A percentile compares a stretch with the other conserved stretches of the same genome.
Evolutionary conservation across 2,888 invertebrate genomes (phyloP).

Genomic region (Meiosimyza platycephala): DNA sequence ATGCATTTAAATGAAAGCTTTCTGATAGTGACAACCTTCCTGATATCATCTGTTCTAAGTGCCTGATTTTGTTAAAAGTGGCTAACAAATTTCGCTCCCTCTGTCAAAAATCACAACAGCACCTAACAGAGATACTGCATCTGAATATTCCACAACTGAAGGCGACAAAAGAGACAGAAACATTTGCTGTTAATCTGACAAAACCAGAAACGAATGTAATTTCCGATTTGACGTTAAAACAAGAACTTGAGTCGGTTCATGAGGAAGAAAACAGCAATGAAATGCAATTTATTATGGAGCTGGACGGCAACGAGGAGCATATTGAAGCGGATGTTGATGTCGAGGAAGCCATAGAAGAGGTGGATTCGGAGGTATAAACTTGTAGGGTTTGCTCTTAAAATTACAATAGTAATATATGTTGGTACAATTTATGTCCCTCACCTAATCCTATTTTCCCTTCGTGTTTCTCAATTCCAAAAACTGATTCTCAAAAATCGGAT

Average conservation of each 20-base stretch:
- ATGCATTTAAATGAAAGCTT: constrained; percentile 45
- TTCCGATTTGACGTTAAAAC: neutral
- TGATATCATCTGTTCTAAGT: constrained; percentile 53
- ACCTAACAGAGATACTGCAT: constrained; percentile 51
- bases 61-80: constrained; percentile 60
- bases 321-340: neutral
- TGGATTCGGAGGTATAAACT: too few relatives aligned
- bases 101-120: constrained; percentile 62
- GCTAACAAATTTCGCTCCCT: constrained; percentile 63
- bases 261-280: constrained; percentile 17
- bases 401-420: too few relatives aligned
- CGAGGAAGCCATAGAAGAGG: neutral
- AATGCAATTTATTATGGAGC: constrained; percentile 17
- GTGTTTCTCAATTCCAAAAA: too few relatives aligned
- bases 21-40: constrained; percentile 42
- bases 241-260: neutral
- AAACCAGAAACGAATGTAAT: neutral
- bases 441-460: too few relatives aligned
- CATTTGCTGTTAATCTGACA: neutral
- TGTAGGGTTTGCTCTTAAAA: too few relatives aligned
- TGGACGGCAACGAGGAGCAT: neutral
- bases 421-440: too few relatives aligned
- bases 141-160: constrained; percentile 46
- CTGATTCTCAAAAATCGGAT: too few relatives aligned
- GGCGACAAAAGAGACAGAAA: neutral